phyloP scores from a whole-genome alignment of 1,140 invertebrate genomes.

The Bombus superbus region DNA sequence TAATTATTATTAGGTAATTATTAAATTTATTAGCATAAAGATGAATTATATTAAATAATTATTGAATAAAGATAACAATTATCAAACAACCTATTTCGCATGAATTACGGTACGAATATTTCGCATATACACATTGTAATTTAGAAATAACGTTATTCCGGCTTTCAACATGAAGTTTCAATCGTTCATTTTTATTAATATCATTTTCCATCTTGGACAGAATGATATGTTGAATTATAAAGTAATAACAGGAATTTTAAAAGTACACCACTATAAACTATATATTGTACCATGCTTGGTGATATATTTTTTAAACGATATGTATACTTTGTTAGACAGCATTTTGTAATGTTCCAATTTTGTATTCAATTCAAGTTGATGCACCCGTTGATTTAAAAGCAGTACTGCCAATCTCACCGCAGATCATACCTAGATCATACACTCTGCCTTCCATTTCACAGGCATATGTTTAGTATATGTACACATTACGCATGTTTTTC shows the following conservation, averaged over 20 bases:
- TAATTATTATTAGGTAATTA: background rate
- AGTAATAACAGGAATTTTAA: background rate
- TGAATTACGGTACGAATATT: background rate
- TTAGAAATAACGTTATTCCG: slow-evolving; percentile 59
- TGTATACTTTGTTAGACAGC: background rate
- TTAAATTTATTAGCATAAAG: background rate
- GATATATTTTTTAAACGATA: background rate
- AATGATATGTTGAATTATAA: background rate
- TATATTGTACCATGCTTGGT: background rate
- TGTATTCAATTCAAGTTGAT: background rate
- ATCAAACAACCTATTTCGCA: background rate
- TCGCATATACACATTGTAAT: background rate
- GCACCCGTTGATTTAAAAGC: background rate
- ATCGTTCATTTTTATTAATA: background rate
- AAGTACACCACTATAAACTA: background rate
- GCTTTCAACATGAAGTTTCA: background rate
- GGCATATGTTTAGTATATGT: no score
- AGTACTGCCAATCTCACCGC: background rate
- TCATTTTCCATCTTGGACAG: background rate
- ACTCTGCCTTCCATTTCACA: background rate
- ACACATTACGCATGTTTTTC: no score
- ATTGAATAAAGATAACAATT: background rate
- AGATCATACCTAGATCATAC: no score
- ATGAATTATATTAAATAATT: background rate
- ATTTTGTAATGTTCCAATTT: background rate